Conservation (phyloP, 2,888 invertebrate genomes). For the Strigamia transsilvanica region DNA sequence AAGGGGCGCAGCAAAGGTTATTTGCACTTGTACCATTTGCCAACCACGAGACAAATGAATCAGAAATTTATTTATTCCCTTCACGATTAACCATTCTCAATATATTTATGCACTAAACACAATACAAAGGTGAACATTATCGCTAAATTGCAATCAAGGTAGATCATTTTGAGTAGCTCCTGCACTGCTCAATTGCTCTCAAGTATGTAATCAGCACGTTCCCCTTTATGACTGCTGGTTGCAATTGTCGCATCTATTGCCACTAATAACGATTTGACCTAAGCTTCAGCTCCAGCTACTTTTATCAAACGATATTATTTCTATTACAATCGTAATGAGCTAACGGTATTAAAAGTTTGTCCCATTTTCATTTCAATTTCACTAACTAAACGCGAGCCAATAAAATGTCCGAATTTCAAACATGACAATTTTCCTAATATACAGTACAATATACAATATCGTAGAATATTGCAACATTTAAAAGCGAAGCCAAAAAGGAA, state of each 20-base stretch:
- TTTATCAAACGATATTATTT: conserved; percentile 12
- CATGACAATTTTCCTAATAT: neutral
- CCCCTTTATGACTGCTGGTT: conserved; percentile 14
- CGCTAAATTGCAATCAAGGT: conserved; percentile 15
- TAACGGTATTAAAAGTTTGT: neutral
- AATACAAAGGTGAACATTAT: conserved; percentile 7
- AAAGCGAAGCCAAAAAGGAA: no score
- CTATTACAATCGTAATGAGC: neutral
- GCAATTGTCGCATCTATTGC: conserved; percentile 15
- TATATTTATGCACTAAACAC: conserved; percentile 4
- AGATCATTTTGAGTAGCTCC: conserved; percentile 15
- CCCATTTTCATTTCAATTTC: neutral
- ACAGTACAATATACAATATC: neutral
- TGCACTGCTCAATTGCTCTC: conserved; percentile 6
- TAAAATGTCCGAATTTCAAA: neutral
- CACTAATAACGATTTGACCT: conserved; percentile 12
- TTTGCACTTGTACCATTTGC: neutral
- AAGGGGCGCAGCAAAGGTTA: conserved; percentile 9
- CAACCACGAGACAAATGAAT: conserved; percentile 15
- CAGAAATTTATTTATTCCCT: conserved; percentile 15
- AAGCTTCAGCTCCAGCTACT: neutral
- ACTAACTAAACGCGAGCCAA: neutral
- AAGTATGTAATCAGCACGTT: conserved; percentile 20
- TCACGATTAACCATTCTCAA: conserved; percentile 20
- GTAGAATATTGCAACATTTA: no score